Percentiles rank a stretch among this genome's conserved stretches.
phyloP scores from a whole-genome alignment of 53 echinoderm and acorn worm genomes.

The Crossaster papposus region DNA sequence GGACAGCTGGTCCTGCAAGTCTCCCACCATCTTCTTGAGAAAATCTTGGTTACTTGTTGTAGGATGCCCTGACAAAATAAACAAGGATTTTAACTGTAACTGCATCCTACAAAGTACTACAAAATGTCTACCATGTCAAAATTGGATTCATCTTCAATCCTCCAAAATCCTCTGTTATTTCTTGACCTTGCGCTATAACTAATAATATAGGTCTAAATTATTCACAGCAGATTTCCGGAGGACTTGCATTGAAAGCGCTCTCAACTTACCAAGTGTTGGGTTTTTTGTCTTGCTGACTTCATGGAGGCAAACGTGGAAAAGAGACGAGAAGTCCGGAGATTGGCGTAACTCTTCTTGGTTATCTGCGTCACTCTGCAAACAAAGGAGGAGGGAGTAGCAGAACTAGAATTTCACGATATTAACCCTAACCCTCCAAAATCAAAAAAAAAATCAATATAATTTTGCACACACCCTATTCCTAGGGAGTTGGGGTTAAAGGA shows the following conservation, averaged over 20 bases:
- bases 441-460: no score
- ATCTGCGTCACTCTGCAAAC: conserved; percentile 65
- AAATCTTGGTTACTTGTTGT: conserved; percentile 83
- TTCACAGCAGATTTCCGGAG: no score
- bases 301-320: conserved; percentile 69
- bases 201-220: no score
- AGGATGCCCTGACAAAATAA: conserved; percentile 70
- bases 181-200: no score
- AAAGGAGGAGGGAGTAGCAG: not conserved
- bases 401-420: not conserved
- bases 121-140: no score
- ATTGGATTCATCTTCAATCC: no score
- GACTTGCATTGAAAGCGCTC: no score
- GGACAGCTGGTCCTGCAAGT: conserved; percentile 83
- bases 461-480: no score
- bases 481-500: no score
- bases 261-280: conserved; percentile 73
- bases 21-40: conserved; percentile 72
- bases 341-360: conserved; percentile 70
- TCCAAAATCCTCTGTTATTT: no score
- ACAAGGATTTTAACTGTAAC: no score
- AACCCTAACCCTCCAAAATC: not conserved
- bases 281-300: conserved; percentile 66
- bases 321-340: conserved; percentile 69
- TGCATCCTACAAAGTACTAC: no score